phyloP scores from a whole-genome alignment of 2,113 vertebrate genomes.

The Sterna hirundo region DNA sequence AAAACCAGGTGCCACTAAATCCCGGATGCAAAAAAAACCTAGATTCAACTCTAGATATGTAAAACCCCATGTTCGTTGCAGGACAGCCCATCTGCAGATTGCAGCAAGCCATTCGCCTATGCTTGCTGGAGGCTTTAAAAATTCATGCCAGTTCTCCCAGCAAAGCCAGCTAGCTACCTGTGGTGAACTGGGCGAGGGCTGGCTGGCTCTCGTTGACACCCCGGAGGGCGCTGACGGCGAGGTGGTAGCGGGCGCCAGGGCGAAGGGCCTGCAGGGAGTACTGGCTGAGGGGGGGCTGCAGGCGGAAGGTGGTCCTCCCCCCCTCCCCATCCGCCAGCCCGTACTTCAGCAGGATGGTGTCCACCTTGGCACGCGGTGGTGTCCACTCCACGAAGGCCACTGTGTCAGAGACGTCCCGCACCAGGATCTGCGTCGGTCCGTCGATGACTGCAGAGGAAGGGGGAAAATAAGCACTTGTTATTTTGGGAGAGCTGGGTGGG shows the following conservation, averaged over 20 bases:
- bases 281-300: slow-evolving; percentile 94
- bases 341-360: slow-evolving; percentile 90
- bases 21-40: neutral
- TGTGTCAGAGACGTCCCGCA: slow-evolving; percentile 92
- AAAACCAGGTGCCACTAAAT: neutral
- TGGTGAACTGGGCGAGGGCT: slow-evolving; percentile 85
- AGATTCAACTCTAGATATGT: fast-evolving
- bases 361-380: slow-evolving; percentile 88
- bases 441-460: slow-evolving; percentile 83
- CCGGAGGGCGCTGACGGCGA: slow-evolving; percentile 84
- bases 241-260: slow-evolving; percentile 87
- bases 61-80: fast-evolving
- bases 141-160: neutral
- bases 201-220: slow-evolving; percentile 86
- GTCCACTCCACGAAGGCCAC: slow-evolving; percentile 97
- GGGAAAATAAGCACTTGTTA: neutral
- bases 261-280: slow-evolving; percentile 94
- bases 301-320: slow-evolving; percentile 88
- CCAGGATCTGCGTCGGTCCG: slow-evolving; percentile 87
- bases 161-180: slow-evolving; percentile 78
- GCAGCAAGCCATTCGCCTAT: neutral
- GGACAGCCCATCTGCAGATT: neutral
- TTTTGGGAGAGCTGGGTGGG: neutral
- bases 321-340: slow-evolving; percentile 84
- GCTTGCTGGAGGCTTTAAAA: neutral